Percentiles rank a stretch among this genome's conserved stretches.
Evolutionary conservation across 1,140 invertebrate species (phyloP).

Genomic region (Trinorchestia longiramus): DNA sequence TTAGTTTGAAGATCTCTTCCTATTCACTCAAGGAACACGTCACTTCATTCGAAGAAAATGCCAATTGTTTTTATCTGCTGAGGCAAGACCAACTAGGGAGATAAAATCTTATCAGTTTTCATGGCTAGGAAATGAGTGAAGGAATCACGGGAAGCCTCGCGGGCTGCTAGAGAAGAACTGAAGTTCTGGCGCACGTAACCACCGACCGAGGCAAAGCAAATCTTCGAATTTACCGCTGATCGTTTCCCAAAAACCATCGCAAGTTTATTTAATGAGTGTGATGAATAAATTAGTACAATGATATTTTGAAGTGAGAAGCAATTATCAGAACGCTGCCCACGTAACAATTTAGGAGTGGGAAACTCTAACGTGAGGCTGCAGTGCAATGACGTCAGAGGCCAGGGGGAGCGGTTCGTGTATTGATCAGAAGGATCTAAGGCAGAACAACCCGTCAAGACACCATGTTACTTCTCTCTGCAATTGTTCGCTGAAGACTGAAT

Average conservation of each 20-base stretch:
- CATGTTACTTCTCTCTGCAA: neutral
- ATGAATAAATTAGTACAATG: neutral
- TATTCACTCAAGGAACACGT: neutral
- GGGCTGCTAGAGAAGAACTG: neutral
- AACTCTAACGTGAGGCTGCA: neutral
- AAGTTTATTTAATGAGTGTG: neutral
- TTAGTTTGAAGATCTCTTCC: neutral
- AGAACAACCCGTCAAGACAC: neutral
- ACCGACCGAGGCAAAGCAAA: neutral
- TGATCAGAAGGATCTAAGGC: constrained; percentile 1
- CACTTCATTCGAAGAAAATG: neutral
- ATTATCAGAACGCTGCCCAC: neutral
- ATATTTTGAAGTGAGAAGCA: neutral
- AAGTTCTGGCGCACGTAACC: neutral
- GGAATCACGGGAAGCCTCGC: neutral
- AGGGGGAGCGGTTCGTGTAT: neutral
- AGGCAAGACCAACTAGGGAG: neutral
- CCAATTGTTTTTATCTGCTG: neutral
- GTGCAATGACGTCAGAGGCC: neutral
- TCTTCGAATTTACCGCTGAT: neutral
- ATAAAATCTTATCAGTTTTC: constrained; percentile 10
- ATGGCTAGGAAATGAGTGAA: neutral
- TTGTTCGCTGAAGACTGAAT: neutral
- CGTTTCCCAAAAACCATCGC: neutral
- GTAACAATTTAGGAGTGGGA: neutral